Evolutionary conservation across 1,140 invertebrate species (phyloP).

Genomic region (Calosoma granatense): DNA sequence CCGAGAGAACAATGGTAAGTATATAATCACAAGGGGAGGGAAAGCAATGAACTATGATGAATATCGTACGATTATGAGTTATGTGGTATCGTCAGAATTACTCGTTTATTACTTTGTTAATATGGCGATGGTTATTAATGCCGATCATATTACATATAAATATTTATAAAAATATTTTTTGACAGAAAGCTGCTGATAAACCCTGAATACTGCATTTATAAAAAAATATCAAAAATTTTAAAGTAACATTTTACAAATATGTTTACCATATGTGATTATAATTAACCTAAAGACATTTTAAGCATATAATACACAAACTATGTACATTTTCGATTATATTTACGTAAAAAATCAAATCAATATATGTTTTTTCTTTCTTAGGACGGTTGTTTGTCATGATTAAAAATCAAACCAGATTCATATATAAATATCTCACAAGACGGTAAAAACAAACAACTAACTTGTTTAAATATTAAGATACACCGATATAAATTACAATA

Average conservation of each 20-base stretch:
- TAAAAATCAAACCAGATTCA: neutral
- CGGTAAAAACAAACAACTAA: constrained; percentile 1
- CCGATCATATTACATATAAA: constrained; percentile 2
- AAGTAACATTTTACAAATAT: constrained; percentile 1
- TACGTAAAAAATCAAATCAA: neutral
- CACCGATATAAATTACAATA: neutral
- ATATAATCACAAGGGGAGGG: neutral
- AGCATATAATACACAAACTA: constrained; percentile 9
- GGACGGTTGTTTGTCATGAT: neutral
- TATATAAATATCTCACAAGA: neutral
- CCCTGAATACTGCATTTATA: constrained; percentile 7
- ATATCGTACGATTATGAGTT: too few relatives aligned
- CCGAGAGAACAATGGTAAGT: neutral
- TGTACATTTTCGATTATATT: neutral
- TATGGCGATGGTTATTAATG: constrained; percentile 5
- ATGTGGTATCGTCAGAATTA: neutral
- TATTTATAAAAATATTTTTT: constrained; percentile 7
- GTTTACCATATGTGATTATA: neutral
- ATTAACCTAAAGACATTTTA: neutral
- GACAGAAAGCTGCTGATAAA: constrained; percentile 8
- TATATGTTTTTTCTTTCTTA: neutral
- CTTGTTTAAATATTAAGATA: neutral
- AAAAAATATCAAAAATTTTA: constrained; percentile 8
- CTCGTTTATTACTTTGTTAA: constrained; percentile 1
- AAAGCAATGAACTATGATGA: neutral